These are phyloP conservation scores for Xylocopa sonorina DNA, from an alignment of 1,140 invertebrate species.

Conservation along the genomic window DNA sequence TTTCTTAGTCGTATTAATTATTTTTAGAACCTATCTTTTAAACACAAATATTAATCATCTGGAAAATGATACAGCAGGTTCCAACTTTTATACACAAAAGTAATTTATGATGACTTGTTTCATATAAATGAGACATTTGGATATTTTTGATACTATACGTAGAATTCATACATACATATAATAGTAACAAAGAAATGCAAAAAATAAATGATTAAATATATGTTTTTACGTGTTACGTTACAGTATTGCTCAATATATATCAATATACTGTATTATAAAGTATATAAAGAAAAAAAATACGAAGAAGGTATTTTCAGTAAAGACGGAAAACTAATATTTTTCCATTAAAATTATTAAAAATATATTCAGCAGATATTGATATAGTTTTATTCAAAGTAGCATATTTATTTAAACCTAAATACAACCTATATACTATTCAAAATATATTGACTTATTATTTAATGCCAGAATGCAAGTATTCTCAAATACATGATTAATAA, in stretches of 20 bases:
- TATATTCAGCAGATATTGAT: conserved; percentile 32
- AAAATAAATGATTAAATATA: no score
- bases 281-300: no score
- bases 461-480: conserved; percentile 33
- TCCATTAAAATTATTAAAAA: conserved; percentile 39
- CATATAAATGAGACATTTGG: conserved; percentile 8
- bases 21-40: conserved; percentile 35
- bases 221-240: no score
- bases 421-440: conserved; percentile 49
- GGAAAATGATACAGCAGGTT: not conserved
- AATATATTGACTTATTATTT: conserved; percentile 50
- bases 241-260: no score
- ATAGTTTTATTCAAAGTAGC: conserved; percentile 54
- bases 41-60: conserved; percentile 19
- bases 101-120: conserved; percentile 24
- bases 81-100: not conserved
- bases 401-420: conserved; percentile 54
- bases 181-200: no score
- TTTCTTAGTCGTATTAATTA: conserved; percentile 53
- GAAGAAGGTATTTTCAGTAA: not conserved
- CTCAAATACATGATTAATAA: conserved; percentile 38
- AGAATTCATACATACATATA: no score
- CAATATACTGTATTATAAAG: no score
- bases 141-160: no score
- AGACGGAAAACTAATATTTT: conserved; percentile 18